phyloP scores from a whole-genome alignment of 2,113 vertebrate species.

The Microtus pennsylvanicus region DNA sequence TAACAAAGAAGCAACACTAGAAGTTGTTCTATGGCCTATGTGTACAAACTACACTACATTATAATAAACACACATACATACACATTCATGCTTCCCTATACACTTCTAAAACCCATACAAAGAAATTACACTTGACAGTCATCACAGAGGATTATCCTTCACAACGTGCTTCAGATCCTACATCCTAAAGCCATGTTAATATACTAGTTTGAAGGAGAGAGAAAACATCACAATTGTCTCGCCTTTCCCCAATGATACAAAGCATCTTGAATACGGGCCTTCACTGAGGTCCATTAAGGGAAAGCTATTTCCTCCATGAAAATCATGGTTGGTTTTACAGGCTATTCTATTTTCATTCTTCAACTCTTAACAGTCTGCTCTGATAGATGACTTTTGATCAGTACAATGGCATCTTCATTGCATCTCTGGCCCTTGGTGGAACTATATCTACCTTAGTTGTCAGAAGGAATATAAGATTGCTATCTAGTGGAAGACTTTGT shows the following conservation, averaged over 20 bases:
- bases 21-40: background rate
- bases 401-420: background rate
- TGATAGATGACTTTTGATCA: background rate
- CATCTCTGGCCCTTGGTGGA: background rate
- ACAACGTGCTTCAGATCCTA: background rate
- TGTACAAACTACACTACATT: background rate
- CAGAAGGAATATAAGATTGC: background rate
- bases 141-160: too few species aligned
- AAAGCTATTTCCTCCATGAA: background rate
- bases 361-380: background rate
- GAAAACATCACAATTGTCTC: background rate
- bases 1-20: background rate
- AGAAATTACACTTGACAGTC: background rate
- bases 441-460: too few species aligned
- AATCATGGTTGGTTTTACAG: background rate
- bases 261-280: too few species aligned
- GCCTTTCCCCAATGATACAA: too few species aligned
- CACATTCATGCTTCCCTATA: background rate
- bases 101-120: background rate
- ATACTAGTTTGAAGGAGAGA: too few species aligned
- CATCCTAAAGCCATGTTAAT: too few species aligned
- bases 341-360: background rate
- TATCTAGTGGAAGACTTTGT: background rate
- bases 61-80: background rate
- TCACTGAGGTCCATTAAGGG: background rate